Percentiles rank a stretch among this genome's conserved stretches.
These are phyloP conservation scores for Linurgus olivaceus DNA, from an alignment of 2,797 vertebrate species.

Conservation along the genomic window DNA sequence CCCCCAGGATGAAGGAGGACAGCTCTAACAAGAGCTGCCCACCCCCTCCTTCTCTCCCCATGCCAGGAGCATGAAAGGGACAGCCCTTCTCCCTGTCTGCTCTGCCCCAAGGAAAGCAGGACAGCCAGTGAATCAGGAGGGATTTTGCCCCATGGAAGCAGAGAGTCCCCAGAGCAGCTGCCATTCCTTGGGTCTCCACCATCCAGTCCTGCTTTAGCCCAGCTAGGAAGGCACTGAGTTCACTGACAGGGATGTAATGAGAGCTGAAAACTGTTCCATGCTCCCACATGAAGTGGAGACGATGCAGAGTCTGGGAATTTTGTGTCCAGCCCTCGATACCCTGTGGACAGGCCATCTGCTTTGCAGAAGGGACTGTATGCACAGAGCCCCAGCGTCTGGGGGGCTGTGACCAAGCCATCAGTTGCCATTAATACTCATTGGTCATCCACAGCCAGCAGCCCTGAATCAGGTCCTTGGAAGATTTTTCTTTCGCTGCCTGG, in stretches of 20 bases:
- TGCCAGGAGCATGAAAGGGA: background rate
- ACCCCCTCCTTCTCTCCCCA: background rate
- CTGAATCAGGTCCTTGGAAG: background rate
- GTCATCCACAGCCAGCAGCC: background rate
- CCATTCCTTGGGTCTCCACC: background rate
- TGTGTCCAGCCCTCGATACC: background rate
- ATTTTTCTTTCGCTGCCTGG: background rate
- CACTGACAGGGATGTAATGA: background rate
- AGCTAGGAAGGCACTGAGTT: background rate
- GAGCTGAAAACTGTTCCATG: background rate
- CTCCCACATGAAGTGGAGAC: background rate
- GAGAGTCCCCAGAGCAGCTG: background rate
- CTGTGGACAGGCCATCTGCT: background rate
- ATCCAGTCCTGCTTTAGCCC: background rate
- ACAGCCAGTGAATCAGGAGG: accelerated
- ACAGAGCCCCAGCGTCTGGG: background rate
- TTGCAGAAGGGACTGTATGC: background rate
- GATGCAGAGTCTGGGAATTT: background rate
- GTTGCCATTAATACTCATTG: background rate
- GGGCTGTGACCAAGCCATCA: background rate
- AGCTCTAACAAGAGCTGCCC: background rate
- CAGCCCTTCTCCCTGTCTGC: background rate
- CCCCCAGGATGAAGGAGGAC: background rate
- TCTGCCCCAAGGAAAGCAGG: background rate
- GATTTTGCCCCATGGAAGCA: background rate